Conservation (phyloP, 2,797 vertebrate species). For the Sebastes trivittatus region DNA sequence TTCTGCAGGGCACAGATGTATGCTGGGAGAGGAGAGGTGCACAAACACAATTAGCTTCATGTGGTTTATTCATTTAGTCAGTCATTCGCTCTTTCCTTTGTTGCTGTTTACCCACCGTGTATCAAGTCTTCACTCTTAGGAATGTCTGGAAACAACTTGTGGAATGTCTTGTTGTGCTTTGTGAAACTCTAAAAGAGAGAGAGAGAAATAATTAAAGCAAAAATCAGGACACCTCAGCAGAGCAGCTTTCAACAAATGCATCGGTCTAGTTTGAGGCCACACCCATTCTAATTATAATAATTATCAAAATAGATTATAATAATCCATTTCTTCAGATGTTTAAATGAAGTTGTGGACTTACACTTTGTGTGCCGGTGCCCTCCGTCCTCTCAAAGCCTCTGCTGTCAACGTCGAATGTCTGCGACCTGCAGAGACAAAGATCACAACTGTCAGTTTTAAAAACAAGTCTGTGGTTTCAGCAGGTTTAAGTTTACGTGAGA, state of each 20-base stretch:
- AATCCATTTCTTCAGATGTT: background rate
- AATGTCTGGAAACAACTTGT: slow-evolving; percentile 86
- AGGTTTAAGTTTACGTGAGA: background rate
- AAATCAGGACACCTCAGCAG: background rate
- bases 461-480: background rate
- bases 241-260: background rate
- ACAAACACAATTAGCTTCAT: background rate
- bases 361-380: slow-evolving; percentile 73
- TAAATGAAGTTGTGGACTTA: slow-evolving; percentile 50
- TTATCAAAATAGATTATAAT: too few species aligned
- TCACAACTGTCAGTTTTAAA: background rate
- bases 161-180: slow-evolving; percentile 86
- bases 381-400: slow-evolving; percentile 58
- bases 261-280: background rate
- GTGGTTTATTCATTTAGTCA: background rate
- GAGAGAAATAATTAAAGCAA: background rate
- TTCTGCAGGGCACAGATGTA: slow-evolving; percentile 90
- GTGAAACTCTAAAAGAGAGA: slow-evolving; percentile 76
- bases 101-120: slow-evolving; percentile 75
- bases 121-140: slow-evolving; percentile 80
- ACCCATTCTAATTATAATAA: background rate
- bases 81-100: rapidly evolving
- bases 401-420: slow-evolving; percentile 78
- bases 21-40: slow-evolving; percentile 62
- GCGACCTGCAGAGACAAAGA: slow-evolving; percentile 73